These are phyloP conservation scores for Epiblema foenella DNA, from an alignment of 2,888 invertebrate species.

Conservation along the genomic window DNA sequence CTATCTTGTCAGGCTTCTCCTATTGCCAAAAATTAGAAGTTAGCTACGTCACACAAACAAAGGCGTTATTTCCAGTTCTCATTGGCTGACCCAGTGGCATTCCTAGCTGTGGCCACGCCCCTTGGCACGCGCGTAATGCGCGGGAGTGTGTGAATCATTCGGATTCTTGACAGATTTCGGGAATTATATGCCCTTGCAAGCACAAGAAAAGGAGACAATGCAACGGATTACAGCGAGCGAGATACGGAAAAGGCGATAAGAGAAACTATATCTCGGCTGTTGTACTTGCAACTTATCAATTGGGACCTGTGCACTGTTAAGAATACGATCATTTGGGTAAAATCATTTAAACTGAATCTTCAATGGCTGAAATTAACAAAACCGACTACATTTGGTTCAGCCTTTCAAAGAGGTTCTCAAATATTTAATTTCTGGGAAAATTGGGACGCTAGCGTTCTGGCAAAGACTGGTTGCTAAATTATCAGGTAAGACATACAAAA, in stretches of 20 bases:
- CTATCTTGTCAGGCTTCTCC: not conserved
- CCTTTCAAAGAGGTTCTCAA: no score
- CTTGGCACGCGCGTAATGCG: constrained; percentile 27
- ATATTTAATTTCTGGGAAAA: no score
- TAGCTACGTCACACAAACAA: not conserved
- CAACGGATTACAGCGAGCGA: not conserved
- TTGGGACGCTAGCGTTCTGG: no score
- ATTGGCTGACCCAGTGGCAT: constrained; percentile 22
- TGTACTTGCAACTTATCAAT: no score
- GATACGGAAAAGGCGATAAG: not conserved
- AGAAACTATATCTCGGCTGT: no score
- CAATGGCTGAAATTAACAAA: no score
- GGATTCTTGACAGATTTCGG: not conserved
- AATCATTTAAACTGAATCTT: no score
- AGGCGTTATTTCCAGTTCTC: constrained; percentile 12
- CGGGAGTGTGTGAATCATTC: constrained; percentile 16
- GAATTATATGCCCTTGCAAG: not conserved
- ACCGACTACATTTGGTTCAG: no score
- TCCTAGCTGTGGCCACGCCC: constrained; percentile 22
- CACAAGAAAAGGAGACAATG: not conserved
- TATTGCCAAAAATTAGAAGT: not conserved
- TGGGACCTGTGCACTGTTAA: no score
- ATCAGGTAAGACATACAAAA: no score
- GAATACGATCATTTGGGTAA: no score
- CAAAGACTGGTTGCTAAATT: no score